phyloP scores from a whole-genome alignment of 2,888 invertebrate genomes.

The Lysandra coridon region DNA sequence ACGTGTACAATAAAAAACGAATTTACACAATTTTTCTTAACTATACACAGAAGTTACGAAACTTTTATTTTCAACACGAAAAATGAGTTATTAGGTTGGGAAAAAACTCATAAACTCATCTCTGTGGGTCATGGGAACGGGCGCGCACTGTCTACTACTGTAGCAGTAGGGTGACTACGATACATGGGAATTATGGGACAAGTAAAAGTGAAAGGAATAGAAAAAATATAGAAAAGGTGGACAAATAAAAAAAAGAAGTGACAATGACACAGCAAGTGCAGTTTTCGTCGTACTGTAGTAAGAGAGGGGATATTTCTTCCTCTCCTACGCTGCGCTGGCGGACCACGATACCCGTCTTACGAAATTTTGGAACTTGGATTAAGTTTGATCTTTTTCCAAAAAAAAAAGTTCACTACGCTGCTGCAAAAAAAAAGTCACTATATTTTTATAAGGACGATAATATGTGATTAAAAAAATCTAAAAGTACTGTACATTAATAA shows the following conservation, averaged over 20 bases:
- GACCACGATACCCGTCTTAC: not conserved
- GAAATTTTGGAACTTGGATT: not conserved
- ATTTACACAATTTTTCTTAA: not conserved
- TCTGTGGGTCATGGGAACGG: constrained; percentile 71
- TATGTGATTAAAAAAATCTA: too few relatives aligned
- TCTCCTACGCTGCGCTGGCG: not conserved
- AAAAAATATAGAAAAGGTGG: not conserved
- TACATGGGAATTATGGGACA: constrained; percentile 22
- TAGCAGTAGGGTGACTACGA: constrained; percentile 47
- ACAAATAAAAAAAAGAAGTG: not conserved
- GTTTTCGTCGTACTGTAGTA: not conserved
- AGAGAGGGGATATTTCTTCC: not conserved
- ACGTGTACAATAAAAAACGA: not conserved
- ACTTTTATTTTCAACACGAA: constrained; percentile 22
- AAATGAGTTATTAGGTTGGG: constrained; percentile 21
- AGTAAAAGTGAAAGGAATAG: constrained; percentile 22
- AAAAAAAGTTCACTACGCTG: too few relatives aligned
- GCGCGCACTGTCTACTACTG: constrained; percentile 63
- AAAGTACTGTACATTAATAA: not conserved
- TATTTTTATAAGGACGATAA: too few relatives aligned
- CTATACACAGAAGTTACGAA: not conserved
- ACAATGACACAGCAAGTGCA: not conserved
- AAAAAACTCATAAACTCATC: constrained; percentile 37
- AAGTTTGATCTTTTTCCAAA: too few relatives aligned
- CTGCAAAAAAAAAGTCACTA: too few relatives aligned